Conservation (phyloP, 2,888 invertebrate species). For the Stenchaetothrips biformis region DNA sequence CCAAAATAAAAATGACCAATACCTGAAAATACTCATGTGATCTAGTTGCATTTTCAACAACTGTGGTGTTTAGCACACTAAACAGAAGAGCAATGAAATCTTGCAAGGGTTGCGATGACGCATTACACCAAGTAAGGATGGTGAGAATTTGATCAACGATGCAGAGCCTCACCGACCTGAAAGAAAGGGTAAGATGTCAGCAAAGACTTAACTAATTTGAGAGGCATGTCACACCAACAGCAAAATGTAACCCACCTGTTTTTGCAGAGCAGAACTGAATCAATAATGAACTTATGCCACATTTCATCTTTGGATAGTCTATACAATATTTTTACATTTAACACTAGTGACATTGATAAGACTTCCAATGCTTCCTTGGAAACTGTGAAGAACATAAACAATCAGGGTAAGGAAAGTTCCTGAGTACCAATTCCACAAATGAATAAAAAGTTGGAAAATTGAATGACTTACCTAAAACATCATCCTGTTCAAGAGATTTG, state of each 20-base stretch:
- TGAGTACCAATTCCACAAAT: constrained; percentile 4
- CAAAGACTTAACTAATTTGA: not conserved
- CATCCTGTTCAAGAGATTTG: constrained; percentile 60
- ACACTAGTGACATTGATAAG: constrained; percentile 79
- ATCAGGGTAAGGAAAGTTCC: constrained; percentile 23
- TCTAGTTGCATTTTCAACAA: constrained; percentile 63
- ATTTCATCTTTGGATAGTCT: constrained; percentile 71
- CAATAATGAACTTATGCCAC: constrained; percentile 86
- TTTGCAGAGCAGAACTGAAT: constrained; percentile 73
- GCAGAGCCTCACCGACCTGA: constrained; percentile 59
- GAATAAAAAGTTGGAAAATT: constrained; percentile 26
- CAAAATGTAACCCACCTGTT: constrained; percentile 39
- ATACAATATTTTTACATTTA: constrained; percentile 83
- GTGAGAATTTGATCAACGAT: constrained; percentile 80
- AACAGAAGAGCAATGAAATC: constrained; percentile 64
- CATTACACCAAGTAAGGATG: constrained; percentile 76
- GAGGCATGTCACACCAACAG: not conserved
- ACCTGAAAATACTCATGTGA: constrained; percentile 72
- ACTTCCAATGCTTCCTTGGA: constrained; percentile 92
- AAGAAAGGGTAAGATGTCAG: constrained; percentile 8
- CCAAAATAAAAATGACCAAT: constrained; percentile 32
- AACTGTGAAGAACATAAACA: constrained; percentile 48
- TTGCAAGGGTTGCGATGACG: constrained; percentile 56
- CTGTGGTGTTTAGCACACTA: constrained; percentile 59
- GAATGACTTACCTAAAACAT: constrained; percentile 52